Base-by-base conservation (phyloP, 2,888 invertebrate species). In the Cephus nigrinus region DNA sequence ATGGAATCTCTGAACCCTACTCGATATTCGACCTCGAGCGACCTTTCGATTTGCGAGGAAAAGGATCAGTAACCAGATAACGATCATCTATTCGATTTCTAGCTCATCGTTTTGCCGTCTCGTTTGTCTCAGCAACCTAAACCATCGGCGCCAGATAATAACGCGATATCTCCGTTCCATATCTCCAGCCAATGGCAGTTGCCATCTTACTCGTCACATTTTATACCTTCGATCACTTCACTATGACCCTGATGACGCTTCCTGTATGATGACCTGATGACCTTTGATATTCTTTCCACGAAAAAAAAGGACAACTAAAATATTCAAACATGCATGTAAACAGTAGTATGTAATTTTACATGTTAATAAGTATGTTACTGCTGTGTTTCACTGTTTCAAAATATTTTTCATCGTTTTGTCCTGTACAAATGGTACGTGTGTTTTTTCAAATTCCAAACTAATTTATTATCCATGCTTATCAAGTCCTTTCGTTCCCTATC, bases 1-100 rank as follows among this genome's bases (percentile, higher is more conserved):
- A 23, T 23, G 23, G 55, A 55, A 55, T 55, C 23, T 55, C 23
- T 23, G 55, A 15, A 55, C 23, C 12, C 71, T 71, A 71, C 23
- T 71, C 71, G 71, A 71, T 71, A 71, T 71, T 71, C 71, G 31
- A 71, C 31, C 71, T 55, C 55, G 33, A 30, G 33, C 71, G 32
- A 71, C 71, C 31, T 32, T 71, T 71, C 71, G 71, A 71, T 71
- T 71, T 71, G 12, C 71, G 12, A 71, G 11, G 31, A 9, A 23
- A 9, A 12, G 71, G 71, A 71, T 71, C 32, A 33, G 32, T 71
- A 15, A 71, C 12, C 71, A 31, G 71, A 31, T 71, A 71, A 71
- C 9, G 55, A 23, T 55, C 55, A 55, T 23, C 55, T 55, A 55
- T 55, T 55, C 55, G 55, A 55, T 55, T 55, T 55, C 55, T 55